Evolutionary conservation across 2,797 vertebrate genomes (phyloP).

Genomic region (Sebastes vulpes): DNA sequence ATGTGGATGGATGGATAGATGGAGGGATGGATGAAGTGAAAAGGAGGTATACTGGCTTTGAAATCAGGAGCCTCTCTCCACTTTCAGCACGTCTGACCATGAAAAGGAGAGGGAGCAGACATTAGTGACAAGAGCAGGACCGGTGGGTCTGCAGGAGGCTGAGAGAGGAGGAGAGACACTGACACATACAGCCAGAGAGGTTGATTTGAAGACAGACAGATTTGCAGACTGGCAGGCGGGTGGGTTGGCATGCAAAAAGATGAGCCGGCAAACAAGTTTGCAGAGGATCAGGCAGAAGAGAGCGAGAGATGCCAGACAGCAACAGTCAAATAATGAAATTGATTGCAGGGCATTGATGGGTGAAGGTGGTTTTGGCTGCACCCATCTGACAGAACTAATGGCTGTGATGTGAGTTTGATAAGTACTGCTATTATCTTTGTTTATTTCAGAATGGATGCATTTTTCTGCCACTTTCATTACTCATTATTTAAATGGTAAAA

Average conservation of each 20-base stretch:
- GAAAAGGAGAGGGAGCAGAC: not conserved
- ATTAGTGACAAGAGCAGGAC: not conserved
- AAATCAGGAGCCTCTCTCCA: conserved; percentile 5
- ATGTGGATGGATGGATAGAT: not conserved
- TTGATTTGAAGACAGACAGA: not conserved
- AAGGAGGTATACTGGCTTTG: not conserved
- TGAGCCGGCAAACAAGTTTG: conserved; percentile 12
- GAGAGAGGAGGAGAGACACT: not conserved
- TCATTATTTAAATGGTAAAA: conserved; percentile 2
- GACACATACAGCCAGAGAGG: not conserved
- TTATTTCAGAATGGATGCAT: conserved; percentile 14
- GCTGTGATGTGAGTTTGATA: conserved; percentile 24
- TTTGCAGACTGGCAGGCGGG: not conserved
- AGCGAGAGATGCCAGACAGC: conserved; percentile 4
- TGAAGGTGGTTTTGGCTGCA: conserved; percentile 49
- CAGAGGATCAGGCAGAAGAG: not conserved
- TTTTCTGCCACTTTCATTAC: not conserved
- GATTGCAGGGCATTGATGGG: conserved; percentile 46
- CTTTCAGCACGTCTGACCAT: not conserved
- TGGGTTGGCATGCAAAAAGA: not conserved
- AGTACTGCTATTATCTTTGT: conserved; percentile 16
- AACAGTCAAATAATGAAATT: conserved; percentile 54
- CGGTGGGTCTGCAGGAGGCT: not conserved
- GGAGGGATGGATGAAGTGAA: not conserved
- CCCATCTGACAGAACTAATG: conserved; percentile 16